Conservation (phyloP, 2,888 invertebrate genomes). For the Drosophila heteroneura region DNA sequence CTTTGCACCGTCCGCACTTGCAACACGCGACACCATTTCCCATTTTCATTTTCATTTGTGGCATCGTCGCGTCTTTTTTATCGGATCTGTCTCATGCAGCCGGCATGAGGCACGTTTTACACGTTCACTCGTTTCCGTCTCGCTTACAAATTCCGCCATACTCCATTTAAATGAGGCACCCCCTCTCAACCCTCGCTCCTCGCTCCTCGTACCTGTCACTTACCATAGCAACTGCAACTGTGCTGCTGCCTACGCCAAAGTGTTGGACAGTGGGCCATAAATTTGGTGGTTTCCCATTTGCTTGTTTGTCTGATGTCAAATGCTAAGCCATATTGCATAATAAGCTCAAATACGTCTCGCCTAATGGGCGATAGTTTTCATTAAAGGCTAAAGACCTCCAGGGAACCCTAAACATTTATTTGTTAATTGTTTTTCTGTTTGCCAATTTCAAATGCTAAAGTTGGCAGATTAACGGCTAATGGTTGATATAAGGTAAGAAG, state of each 20-base stretch:
- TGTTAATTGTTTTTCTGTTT: not conserved
- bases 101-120: constrained; percentile 68
- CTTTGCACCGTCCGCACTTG: constrained; percentile 55
- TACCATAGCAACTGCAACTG: constrained; percentile 12
- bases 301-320: constrained; percentile 40
- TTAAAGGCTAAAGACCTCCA: constrained; percentile 33
- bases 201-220: not conserved
- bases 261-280: constrained; percentile 67
- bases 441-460: constrained; percentile 8
- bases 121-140: constrained; percentile 76
- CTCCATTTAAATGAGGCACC: constrained; percentile 33
- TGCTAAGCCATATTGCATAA: constrained; percentile 63
- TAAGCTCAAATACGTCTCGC: constrained; percentile 15
- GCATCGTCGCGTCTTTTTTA: constrained; percentile 28
- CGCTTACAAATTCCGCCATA: constrained; percentile 43
- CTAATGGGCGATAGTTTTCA: constrained; percentile 35
- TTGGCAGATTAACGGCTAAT: constrained; percentile 1
- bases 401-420: not conserved
- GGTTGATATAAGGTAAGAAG: not conserved
- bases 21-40: constrained; percentile 39
- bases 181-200: not conserved
- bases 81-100: constrained; percentile 38
- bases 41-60: constrained; percentile 24
- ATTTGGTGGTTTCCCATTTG: constrained; percentile 56
- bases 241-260: constrained; percentile 47